Evolutionary conservation across 2,797 vertebrate species (phyloP).

Genomic region (Borostomias antarcticus): DNA sequence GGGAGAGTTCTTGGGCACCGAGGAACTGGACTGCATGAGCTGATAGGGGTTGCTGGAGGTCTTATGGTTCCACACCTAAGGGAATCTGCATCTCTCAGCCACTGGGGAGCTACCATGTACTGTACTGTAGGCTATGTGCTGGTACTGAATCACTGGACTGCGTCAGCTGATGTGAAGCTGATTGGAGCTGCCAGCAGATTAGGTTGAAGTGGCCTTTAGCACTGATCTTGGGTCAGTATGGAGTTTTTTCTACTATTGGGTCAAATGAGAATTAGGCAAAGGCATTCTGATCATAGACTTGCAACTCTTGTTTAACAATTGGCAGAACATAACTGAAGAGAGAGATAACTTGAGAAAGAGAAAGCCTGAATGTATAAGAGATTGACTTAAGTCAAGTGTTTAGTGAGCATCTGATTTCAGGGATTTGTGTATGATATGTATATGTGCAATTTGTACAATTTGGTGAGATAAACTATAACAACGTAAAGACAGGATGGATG

Average conservation of each 20-base stretch:
- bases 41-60: constrained; percentile 41
- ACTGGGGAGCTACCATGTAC: neutral
- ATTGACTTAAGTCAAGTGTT: too few relatives aligned
- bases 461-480: neutral
- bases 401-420: constrained; percentile 69
- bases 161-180: too few relatives aligned
- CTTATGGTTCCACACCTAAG: neutral
- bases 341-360: constrained; percentile 46
- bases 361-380: constrained; percentile 70
- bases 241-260: neutral
- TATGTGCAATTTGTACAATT: constrained; percentile 23
- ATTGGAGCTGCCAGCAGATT: too few relatives aligned
- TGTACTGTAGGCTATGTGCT: neutral
- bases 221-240: neutral
- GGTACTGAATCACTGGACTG: too few relatives aligned
- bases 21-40: constrained; percentile 69
- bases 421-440: constrained; percentile 47
- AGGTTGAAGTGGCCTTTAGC: neutral
- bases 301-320: too few relatives aligned
- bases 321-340: too few relatives aligned
- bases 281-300: too few relatives aligned
- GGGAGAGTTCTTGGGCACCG: constrained; percentile 64
- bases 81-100: neutral
- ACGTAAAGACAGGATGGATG: constrained; percentile 39
- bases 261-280: too few relatives aligned